phyloP scores from a whole-genome alignment of 2,797 vertebrate species.

The Coendou prehensilis region DNA sequence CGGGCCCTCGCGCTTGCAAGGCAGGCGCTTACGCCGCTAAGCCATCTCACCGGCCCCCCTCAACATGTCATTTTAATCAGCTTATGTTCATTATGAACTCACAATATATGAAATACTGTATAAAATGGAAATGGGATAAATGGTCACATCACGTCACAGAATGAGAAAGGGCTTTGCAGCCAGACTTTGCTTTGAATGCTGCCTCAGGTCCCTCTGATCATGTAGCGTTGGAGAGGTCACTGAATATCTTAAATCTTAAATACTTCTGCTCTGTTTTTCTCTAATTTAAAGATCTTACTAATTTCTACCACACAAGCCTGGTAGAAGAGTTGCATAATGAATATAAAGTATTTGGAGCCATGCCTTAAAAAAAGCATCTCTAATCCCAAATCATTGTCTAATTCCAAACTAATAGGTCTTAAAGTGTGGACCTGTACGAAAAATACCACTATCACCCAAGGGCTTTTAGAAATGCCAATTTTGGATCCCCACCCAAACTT shows the following conservation, averaged over 20 bases:
- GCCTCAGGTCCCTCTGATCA: too few species aligned
- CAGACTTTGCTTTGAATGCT: neutral
- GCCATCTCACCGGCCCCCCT: too few species aligned
- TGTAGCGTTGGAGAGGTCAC: neutral
- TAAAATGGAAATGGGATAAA: neutral
- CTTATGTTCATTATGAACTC: neutral
- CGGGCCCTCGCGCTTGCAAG: too few species aligned
- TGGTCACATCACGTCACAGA: neutral
- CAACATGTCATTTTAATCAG: neutral
- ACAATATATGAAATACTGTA: neutral
- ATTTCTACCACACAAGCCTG: neutral
- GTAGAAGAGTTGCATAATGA: neutral
- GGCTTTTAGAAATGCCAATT: neutral
- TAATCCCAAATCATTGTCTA: neutral
- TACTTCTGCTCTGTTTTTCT: too few species aligned
- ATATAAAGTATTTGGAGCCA: neutral
- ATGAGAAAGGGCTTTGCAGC: too few species aligned
- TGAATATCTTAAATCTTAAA: neutral
- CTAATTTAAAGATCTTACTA: neutral
- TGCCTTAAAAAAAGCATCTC: neutral
- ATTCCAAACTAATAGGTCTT: neutral
- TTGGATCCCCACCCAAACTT: neutral
- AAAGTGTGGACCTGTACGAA: neutral
- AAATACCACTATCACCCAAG: neutral
- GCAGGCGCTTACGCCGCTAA: too few species aligned